Base-by-base conservation (phyloP, 1,140 invertebrate species). In the Trichoplusia ni region DNA sequence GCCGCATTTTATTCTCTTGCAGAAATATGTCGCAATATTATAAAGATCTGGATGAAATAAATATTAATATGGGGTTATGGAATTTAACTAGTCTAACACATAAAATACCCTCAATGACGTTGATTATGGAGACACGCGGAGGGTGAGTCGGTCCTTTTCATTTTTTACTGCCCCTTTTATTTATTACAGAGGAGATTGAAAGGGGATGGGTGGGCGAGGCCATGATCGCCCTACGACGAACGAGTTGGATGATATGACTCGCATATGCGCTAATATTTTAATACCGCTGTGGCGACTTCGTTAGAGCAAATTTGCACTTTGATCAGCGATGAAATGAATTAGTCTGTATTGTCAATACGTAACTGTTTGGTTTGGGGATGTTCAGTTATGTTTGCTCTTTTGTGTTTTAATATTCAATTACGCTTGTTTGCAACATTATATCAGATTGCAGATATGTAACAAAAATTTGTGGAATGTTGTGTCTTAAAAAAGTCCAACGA, bases 131-230 rank as follows among this genome's bases (percentile, higher is more conserved):
- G 66, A 61, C 54, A 67, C 47, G 60, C 38, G 61, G 71, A 79
- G 79, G 73, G 70, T 76, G 65, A 69, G 66, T 68, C 71, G 74
- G 71, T 78, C 62, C 73, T 77, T 73, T 72, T 73, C 54, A 73
- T 79, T 77, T 82, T 87, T 87, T 86, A 85, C 80, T 84, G 84
- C 76, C 83, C 84, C 81, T 86, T 81, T 89, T 89, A 89, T 89
- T 89, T 89, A 89, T 89, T 89, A 79, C 81, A 73, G 67, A 64
- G 84, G 80, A 89, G 86, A 89, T 89, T 87, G 84, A 87, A 89
- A 89, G 82, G 86, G 86, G 86, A 81, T 79, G 66, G 79, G 81
- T 74, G 77, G 75, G 72, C 42, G 74, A 77, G 75, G 84, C 81
- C 75, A 85, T 76, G 79, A 79, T 71, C 72, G 60, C 76, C 75